Evolutionary conservation across 2,888 invertebrate genomes (phyloP).

Genomic region (Eucriotettix oculatus): DNA sequence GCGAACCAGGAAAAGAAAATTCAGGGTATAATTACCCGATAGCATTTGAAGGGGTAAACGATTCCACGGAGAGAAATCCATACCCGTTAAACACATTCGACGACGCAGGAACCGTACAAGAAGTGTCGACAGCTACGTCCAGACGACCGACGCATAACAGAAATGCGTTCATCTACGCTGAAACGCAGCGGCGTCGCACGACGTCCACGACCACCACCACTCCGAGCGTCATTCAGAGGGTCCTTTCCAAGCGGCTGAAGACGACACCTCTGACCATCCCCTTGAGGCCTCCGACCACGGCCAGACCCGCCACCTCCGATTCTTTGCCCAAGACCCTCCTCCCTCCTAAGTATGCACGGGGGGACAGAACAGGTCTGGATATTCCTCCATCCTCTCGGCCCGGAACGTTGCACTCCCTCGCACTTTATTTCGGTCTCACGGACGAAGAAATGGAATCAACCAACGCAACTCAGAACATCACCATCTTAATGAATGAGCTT

Average conservation of each 20-base stretch:
- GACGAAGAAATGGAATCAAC: not conserved
- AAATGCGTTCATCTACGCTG: not conserved
- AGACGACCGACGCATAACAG: not conserved
- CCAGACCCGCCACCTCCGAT: not conserved
- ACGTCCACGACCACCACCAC: not conserved
- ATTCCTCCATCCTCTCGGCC: conserved; percentile 60
- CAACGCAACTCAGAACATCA: not conserved
- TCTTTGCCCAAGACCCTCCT: not conserved
- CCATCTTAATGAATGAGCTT: not conserved
- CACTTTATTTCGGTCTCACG: conserved; percentile 47
- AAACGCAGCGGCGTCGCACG: not conserved
- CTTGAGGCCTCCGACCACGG: not conserved
- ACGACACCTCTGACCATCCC: not conserved
- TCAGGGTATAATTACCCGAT: no score
- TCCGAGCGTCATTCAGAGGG: not conserved
- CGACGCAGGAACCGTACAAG: no score
- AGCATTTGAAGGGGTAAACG: no score
- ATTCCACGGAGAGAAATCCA: no score
- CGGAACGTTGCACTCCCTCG: conserved; percentile 58
- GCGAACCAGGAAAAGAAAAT: no score
- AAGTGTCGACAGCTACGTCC: no score
- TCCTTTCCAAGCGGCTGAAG: not conserved
- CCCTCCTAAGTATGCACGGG: not conserved
- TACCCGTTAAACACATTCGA: no score
- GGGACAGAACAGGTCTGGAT: conserved; percentile 38